Base-by-base conservation (phyloP, 2,113 vertebrate species). In the Perccottus glenii region DNA sequence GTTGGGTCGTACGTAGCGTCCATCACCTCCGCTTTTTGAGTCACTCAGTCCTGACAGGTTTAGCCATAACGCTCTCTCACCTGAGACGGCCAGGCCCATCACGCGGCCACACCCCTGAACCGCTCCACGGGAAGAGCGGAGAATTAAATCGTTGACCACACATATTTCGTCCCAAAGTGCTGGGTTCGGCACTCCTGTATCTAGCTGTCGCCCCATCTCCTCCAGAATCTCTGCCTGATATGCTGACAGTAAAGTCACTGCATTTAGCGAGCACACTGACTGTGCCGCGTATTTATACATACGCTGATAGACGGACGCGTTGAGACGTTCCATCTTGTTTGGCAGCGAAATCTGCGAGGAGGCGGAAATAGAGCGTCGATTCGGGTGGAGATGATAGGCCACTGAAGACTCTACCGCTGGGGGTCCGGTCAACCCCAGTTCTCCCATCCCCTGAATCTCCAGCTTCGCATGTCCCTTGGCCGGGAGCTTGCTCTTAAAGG, bases 361-460 rank as follows among this genome's bases (percentile, higher is more conserved):
- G 6, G 35, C 55, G 14, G 55, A 57, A 14, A 9, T 6, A 15
- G 14, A 53, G 9, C 14, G 11, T 2, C 11, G 12, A 36, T 57
- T 57, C 5, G 45, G 60, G n/a, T 62, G 32, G 8, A 62, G 60
- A 9, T 62, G 19, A 11, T 52, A 33, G 16, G 50, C 19, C 27
- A 62, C 44, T 38, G 45, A 62, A 47, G 60, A 27, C 35, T 63
- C 46, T 14, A 40, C 33, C 32, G 11, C 32, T 19, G 56, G 56
- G 56, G 56, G 56, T 19, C 19, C 8, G 2, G 36, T 6, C 33
- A 42, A 33, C 46, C 60, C 14, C 60, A 49, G n/a, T 11, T 62
- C 33, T n/a, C 32, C 14, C 50, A 62, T 62, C 32, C 35, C 35
- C 5, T 49, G 60, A 7, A 61, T 33, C 2, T 48, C 14, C 44